Percentiles rank a stretch among this genome's conserved stretches.
Conservation (phyloP, 2,113 vertebrate genomes). For the Ictalurus punctatus region DNA sequence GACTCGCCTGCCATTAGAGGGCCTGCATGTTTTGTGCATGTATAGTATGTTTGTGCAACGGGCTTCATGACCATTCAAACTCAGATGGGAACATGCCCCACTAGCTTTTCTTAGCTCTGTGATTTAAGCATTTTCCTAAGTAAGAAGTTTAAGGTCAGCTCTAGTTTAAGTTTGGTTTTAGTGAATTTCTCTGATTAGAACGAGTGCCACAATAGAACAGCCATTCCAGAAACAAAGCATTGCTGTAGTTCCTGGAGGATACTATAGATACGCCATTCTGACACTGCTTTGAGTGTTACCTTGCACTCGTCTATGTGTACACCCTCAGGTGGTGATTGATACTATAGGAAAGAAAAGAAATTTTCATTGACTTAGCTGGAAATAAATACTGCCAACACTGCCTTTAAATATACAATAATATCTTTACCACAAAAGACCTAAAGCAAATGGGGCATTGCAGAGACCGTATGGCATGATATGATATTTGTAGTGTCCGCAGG, state of each 20-base stretch:
- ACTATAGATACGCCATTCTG: not conserved
- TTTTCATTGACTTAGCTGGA: not conserved
- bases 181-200: not conserved
- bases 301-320: not conserved
- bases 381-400: not conserved
- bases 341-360: not conserved
- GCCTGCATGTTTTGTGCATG: slow-evolving; percentile 13
- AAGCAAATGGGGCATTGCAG: not conserved
- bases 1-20: not conserved
- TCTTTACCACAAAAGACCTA: not conserved
- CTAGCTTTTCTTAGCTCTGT: not conserved
- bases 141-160: not conserved
- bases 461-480: not conserved
- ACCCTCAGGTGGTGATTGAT: not conserved
- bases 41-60: slow-evolving; percentile 28
- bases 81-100: not conserved
- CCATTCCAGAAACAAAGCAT: not conserved
- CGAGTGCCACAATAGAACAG: not conserved
- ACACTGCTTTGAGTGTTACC: not conserved
- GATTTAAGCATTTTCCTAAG: not conserved
- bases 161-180: no score
- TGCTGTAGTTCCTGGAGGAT: not conserved
- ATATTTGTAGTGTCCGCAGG: not conserved
- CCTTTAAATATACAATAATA: not conserved
- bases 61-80: not conserved